These are phyloP conservation scores for Trichosurus vulpecula DNA, from an alignment of 2,797 vertebrate species.

Conservation along the genomic window DNA sequence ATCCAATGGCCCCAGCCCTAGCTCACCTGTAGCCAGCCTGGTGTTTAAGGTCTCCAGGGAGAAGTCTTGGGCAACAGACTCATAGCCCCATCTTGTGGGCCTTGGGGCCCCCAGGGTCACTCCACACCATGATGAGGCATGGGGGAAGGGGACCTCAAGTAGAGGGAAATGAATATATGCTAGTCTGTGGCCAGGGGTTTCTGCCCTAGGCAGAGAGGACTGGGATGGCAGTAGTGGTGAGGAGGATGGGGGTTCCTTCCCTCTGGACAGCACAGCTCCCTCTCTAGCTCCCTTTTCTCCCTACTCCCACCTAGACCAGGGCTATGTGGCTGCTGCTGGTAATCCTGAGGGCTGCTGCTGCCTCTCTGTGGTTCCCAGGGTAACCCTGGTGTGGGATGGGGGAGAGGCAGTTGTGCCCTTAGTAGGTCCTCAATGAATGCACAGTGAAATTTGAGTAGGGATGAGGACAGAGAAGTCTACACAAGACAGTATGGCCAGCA, in stretches of 20 bases:
- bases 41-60: neutral
- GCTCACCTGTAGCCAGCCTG: too few species aligned
- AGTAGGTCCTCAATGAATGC: neutral
- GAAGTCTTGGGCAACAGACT: neutral
- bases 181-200: too few species aligned
- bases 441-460: neutral
- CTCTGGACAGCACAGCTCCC: neutral
- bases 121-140: neutral
- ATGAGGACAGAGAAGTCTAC: neutral
- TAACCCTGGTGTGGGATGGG: neutral
- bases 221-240: neutral
- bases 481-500: neutral
- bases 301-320: neutral
- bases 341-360: too few species aligned
- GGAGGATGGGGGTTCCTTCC: neutral
- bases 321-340: too few species aligned
- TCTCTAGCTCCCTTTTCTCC: neutral
- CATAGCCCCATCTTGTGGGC: neutral
- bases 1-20: too few species aligned
- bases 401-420: neutral
- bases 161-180: too few species aligned
- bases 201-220: neutral
- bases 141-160: neutral
- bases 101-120: neutral
- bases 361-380: neutral